These are phyloP conservation scores for Araneus ventricosus DNA, from an alignment of 1,140 invertebrate genomes.

Conservation along the genomic window DNA sequence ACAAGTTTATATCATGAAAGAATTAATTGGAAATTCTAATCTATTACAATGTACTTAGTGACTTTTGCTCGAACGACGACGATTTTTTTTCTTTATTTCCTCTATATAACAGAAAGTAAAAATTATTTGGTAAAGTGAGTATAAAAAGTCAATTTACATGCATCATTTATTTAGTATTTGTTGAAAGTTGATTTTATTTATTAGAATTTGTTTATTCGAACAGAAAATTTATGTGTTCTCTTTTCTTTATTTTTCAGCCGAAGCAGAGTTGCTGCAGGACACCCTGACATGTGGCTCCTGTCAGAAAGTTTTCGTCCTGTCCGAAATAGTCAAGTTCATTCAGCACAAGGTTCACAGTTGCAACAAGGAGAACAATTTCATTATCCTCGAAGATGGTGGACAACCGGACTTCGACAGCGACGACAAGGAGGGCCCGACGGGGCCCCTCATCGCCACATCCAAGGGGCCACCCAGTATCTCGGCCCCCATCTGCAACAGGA, in stretches of 20 bases:
- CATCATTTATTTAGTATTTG: too few relatives aligned
- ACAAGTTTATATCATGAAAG: too few relatives aligned
- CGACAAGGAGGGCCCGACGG: not conserved
- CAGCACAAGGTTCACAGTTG: conserved; percentile 90
- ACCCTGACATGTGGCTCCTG: conserved; percentile 95
- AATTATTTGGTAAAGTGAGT: too few relatives aligned
- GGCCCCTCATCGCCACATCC: not conserved
- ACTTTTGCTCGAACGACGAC: too few relatives aligned
- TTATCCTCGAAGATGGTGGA: conserved; percentile 62
- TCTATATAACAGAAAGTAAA: too few relatives aligned
- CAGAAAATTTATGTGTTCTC: not conserved
- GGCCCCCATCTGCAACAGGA: conserved; percentile 71
- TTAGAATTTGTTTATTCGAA: too few relatives aligned
- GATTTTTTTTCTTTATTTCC: too few relatives aligned
- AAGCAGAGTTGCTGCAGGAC: conserved; percentile 82
- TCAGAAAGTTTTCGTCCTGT: conserved; percentile 92
- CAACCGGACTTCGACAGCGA: conserved; percentile 61
- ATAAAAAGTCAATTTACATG: too few relatives aligned
- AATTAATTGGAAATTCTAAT: too few relatives aligned
- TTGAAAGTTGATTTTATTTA: too few relatives aligned
- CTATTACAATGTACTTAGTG: too few relatives aligned
- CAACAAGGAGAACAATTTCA: conserved; percentile 83
- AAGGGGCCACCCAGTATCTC: conserved; percentile 58
- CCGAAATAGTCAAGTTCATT: conserved; percentile 97
- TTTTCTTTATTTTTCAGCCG: conserved; percentile 59